Conservation (phyloP, 2,113 vertebrate genomes). For the Peucedramus taeniatus region DNA sequence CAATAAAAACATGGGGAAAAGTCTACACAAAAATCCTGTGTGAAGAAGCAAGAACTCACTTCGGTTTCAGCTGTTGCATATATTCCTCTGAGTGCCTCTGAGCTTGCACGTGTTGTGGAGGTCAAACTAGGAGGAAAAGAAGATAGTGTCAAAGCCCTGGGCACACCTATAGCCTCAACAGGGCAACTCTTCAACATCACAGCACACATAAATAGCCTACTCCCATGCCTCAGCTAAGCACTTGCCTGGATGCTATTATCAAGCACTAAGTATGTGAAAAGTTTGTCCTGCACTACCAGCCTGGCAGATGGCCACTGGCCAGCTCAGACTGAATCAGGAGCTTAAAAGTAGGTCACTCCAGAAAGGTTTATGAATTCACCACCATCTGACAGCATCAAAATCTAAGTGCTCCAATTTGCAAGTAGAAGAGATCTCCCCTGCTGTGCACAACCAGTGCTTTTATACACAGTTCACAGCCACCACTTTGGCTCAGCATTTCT, state of each 20-base stretch:
- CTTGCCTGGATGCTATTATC: background rate
- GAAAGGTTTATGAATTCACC: background rate
- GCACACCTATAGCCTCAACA: background rate
- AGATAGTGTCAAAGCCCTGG: background rate
- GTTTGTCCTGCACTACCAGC: background rate
- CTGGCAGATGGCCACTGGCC: background rate
- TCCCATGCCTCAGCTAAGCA: background rate
- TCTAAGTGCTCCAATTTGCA: background rate
- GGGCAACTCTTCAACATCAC: background rate
- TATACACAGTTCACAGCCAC: background rate
- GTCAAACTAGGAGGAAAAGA: constrained; percentile 79
- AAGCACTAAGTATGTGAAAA: background rate
- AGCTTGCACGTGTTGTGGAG: constrained; percentile 91
- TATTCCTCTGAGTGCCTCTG: constrained; percentile 85
- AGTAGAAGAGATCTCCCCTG: background rate
- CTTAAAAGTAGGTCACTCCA: background rate
- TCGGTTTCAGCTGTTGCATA: constrained; percentile 84
- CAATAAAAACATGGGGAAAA: background rate
- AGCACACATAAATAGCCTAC: background rate
- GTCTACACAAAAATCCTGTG: background rate
- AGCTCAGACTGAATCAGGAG: background rate
- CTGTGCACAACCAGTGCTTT: background rate
- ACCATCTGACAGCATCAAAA: background rate
- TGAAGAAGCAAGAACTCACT: constrained; percentile 71
- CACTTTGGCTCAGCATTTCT: background rate